Conservation (phyloP, 1,140 invertebrate species). For the Papilio polytes region DNA sequence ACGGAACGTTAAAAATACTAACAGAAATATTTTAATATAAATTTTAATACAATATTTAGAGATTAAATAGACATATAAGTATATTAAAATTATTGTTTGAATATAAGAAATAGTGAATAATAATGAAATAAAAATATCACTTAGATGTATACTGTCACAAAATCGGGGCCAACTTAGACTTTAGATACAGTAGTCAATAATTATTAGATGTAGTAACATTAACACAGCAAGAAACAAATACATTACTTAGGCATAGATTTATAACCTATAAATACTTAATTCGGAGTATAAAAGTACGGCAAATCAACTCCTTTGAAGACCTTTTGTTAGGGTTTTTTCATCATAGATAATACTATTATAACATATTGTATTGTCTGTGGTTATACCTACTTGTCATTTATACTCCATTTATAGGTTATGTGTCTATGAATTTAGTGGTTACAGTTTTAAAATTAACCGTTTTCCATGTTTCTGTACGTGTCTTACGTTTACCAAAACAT, state of each 20-base stretch:
- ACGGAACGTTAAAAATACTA: background rate
- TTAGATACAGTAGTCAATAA: conserved; percentile 29
- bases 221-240: background rate
- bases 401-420: too few species aligned
- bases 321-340: too few species aligned
- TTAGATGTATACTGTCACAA: conserved; percentile 52
- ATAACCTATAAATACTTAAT: too few species aligned
- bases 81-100: background rate
- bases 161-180: conserved; percentile 65
- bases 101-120: background rate
- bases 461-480: too few species aligned
- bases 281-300: too few species aligned
- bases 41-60: background rate
- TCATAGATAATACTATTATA: too few species aligned
- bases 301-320: too few species aligned
- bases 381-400: too few species aligned
- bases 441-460: background rate
- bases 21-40: background rate
- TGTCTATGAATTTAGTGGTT: background rate
- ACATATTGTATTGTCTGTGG: too few species aligned
- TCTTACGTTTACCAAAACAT: too few species aligned
- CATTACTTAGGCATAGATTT: background rate
- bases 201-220: conserved; percentile 37
- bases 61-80: background rate
- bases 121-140: conserved; percentile 41